Evolutionary conservation across 2,113 vertebrate species (phyloP).

Genomic region (Pomatostomus ruficeps): DNA sequence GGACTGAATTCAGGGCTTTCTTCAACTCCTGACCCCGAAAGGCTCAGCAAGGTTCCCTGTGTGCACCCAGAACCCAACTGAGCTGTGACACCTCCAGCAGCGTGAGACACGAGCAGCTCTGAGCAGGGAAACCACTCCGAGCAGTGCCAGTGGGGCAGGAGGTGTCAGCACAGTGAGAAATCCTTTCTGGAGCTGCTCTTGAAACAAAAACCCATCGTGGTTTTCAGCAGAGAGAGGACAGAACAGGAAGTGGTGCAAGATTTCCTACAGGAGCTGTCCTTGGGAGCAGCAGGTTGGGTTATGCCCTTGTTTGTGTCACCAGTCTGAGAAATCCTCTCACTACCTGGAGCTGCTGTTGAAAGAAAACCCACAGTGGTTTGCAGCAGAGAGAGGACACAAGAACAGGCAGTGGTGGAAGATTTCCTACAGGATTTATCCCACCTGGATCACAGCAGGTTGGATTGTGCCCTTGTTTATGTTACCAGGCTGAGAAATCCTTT

Average conservation of each 20-base stretch:
- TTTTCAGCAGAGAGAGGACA: neutral
- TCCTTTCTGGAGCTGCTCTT: neutral
- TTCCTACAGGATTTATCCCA: no score
- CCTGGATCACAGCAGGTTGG: no score
- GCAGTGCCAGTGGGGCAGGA: neutral
- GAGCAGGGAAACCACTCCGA: neutral
- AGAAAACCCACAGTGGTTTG: no score
- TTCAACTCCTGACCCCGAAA: neutral
- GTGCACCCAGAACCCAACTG: neutral
- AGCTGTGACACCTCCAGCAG: neutral
- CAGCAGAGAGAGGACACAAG: no score
- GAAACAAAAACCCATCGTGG: neutral
- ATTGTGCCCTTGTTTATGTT: no score
- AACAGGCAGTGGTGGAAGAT: no score
- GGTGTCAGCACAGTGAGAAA: neutral
- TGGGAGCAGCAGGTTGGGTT: neutral
- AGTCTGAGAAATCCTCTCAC: no score
- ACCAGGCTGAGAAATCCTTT: no score
- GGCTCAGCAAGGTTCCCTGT: neutral
- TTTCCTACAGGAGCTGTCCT: neutral
- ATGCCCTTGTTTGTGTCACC: no score
- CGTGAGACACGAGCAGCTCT: neutral
- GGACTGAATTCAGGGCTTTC: neutral
- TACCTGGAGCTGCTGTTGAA: no score
- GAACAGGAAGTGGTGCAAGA: neutral